These are phyloP conservation scores for Aphelenchoides avenae DNA, from an alignment of 1,140 invertebrate species.

Conservation along the genomic window DNA sequence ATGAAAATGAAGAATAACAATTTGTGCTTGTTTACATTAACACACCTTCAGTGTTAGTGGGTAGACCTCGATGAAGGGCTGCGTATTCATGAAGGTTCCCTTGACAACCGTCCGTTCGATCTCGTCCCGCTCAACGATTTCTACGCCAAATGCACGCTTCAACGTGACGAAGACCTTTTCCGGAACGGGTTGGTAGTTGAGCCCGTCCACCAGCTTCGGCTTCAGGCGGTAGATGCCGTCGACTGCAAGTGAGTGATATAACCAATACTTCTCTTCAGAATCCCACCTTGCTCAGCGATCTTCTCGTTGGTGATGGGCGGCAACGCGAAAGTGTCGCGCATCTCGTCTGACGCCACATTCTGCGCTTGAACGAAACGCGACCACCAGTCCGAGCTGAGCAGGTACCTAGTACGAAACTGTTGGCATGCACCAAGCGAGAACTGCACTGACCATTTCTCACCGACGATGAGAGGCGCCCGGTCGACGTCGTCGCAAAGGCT, in stretches of 20 bases:
- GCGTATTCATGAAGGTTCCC: slow-evolving; percentile 32
- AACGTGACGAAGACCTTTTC: slow-evolving; percentile 30
- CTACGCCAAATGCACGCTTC: slow-evolving; percentile 32
- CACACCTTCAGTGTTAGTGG: slow-evolving; percentile 41
- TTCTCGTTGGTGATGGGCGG: slow-evolving; percentile 11
- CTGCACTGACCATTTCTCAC: slow-evolving; percentile 28
- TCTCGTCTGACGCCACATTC: not conserved
- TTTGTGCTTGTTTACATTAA: too few relatives aligned
- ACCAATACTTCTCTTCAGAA: slow-evolving; percentile 7
- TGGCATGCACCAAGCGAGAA: slow-evolving; percentile 13
- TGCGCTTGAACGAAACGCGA: slow-evolving; percentile 18
- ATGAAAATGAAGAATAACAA: not conserved
- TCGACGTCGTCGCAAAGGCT: slow-evolving; percentile 1
- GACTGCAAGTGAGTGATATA: slow-evolving; percentile 7
- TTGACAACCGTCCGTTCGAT: slow-evolving; percentile 38
- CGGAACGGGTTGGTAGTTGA: slow-evolving; percentile 41
- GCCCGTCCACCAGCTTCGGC: slow-evolving; percentile 26
- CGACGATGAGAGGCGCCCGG: slow-evolving; percentile 4
- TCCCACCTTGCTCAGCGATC: slow-evolving; percentile 16
- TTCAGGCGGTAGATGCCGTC: slow-evolving; percentile 25
- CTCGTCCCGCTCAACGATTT: slow-evolving; percentile 35
- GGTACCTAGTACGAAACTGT: slow-evolving; percentile 14
- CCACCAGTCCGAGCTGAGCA: slow-evolving; percentile 21
- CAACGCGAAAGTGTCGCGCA: slow-evolving; percentile 4
- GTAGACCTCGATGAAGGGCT: slow-evolving; percentile 42